Percentiles rank a stretch among this genome's conserved stretches.
Conservation (phyloP, 2,888 invertebrate genomes). For the Leucania comma region DNA sequence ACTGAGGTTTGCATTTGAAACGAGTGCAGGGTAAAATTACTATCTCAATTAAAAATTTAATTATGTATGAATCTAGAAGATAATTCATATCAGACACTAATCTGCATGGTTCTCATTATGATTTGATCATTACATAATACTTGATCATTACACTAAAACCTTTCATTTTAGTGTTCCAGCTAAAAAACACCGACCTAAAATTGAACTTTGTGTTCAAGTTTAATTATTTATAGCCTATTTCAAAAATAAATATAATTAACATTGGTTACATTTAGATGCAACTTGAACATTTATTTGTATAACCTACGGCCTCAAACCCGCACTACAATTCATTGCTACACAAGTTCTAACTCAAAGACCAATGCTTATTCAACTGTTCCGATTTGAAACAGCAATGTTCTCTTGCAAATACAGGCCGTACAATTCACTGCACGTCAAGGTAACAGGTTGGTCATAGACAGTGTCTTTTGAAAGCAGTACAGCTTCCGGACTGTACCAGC, state of each 20-base stretch:
- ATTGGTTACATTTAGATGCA: background rate
- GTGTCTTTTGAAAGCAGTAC: background rate
- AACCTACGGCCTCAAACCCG: background rate
- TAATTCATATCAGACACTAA: no score
- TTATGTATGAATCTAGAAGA: background rate
- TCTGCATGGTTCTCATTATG: no score
- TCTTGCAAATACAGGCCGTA: slow-evolving; percentile 48
- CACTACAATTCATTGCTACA: background rate
- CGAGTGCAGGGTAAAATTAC: background rate
- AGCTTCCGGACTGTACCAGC: no score
- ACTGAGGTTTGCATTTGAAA: background rate
- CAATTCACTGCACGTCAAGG: background rate
- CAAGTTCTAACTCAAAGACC: slow-evolving; percentile 1
- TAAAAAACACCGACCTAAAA: no score
- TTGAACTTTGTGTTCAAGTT: no score
- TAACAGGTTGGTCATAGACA: background rate
- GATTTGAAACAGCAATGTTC: slow-evolving; percentile 10
- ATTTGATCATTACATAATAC: no score
- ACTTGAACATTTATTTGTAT: background rate
- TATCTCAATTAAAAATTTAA: background rate
- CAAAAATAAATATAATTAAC: no score
- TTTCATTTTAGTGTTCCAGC: no score
- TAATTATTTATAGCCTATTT: no score
- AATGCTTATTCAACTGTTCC: slow-evolving; percentile 25
- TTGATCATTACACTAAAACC: no score